Evolutionary conservation across 2,797 vertebrate genomes (phyloP).

Genomic region (Clarias platycephalus): DNA sequence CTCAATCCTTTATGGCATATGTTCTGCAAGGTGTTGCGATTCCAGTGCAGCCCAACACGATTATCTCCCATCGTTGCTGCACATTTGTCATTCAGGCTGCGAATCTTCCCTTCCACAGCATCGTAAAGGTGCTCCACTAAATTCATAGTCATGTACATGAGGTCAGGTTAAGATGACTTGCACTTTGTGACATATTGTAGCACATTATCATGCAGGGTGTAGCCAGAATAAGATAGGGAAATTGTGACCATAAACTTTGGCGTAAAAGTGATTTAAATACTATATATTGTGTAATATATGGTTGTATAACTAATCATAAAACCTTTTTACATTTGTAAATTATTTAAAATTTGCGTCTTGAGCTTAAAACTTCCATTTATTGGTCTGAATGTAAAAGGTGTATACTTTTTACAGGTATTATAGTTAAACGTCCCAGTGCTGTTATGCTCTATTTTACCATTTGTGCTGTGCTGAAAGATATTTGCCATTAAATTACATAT

Average conservation of each 20-base stretch:
- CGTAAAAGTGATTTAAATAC: too few species aligned
- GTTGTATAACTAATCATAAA: too few species aligned
- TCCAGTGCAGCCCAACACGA: not conserved
- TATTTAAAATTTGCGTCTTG: too few species aligned
- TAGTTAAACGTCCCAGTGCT: too few species aligned
- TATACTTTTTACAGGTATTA: too few species aligned
- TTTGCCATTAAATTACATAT: not conserved
- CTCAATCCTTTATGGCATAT: not conserved
- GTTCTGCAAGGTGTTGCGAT: not conserved
- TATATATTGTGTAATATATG: too few species aligned
- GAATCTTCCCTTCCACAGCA: not conserved
- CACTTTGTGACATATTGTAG: not conserved
- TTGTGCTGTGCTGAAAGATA: too few species aligned
- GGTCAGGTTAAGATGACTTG: not conserved
- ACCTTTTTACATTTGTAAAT: too few species aligned
- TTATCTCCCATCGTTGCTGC: not conserved
- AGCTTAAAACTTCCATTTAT: too few species aligned
- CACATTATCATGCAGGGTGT: not conserved
- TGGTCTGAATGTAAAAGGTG: too few species aligned
- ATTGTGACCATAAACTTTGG: not conserved
- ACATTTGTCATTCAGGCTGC: not conserved
- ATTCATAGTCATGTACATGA: not conserved
- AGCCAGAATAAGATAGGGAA: not conserved
- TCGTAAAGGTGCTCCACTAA: too few species aligned
- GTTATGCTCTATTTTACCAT: too few species aligned